Base-by-base conservation (phyloP, 2,113 vertebrate species). In the Sigmodon hispidus region DNA sequence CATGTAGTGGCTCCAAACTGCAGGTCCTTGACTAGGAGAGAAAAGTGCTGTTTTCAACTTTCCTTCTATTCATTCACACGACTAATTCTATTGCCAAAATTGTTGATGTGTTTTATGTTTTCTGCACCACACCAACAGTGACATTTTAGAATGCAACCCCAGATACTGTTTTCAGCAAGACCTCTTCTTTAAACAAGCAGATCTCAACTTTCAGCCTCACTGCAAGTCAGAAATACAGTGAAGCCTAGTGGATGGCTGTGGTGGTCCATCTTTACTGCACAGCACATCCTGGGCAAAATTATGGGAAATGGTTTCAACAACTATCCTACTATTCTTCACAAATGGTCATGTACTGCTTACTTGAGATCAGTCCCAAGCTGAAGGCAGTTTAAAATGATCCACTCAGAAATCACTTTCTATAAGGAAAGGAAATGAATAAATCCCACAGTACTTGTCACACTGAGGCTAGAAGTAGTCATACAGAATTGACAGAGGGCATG, bases 91-190 rank as follows among this genome's bases (percentile, higher is more conserved):
- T 5, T 93, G 80, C 80, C 96, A 80, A 29, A 95, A 83, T 70
- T 96, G 91, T 94, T 97, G 93, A 90, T 57, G 73, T 86, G 87
- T 97, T 97, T 95, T 95, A 95, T 92, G 94, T 94, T 97, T 40
- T 97, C 90, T 76, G 50, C 70, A 96, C 72, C 61, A 96, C 96
- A 79, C 72, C 36, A 94, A 97, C 95, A 84, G 87, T 50, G 1
- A 79, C 50, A 55, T 65, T 86, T 83, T 76, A 89, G 72, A 96
- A 61, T 50, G 34, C 31, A 91, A 92, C 90, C 89, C 79, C 17
- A 95, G 79, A 97, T 8, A 11, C 0, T 34, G n/a, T 94, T 93
- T 97, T 12, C 81, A 91, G 4, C 85, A 59, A 70, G n/a, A 90
- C 63, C 34, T 87, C 59, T 31, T 77, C 89, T 48, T 69, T 87